phyloP scores from a whole-genome alignment of 2,113 vertebrate species.

The Mystacornis crossleyi region DNA sequence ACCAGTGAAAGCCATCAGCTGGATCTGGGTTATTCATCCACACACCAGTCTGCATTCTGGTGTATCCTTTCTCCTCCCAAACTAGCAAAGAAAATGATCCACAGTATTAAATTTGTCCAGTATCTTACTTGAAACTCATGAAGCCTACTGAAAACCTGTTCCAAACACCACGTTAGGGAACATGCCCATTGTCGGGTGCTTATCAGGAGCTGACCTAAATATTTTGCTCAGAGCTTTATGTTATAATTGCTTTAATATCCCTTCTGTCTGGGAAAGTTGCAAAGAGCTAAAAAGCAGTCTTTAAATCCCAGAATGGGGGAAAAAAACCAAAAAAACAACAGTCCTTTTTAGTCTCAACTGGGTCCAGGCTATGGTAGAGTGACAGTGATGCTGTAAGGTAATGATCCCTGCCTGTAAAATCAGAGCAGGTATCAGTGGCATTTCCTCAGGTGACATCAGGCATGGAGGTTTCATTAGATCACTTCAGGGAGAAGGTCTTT shows the following conservation, averaged over 20 bases:
- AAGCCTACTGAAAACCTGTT: not conserved
- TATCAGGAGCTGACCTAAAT: not conserved
- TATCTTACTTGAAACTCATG: not conserved
- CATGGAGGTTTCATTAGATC: not conserved
- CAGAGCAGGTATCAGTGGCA: not conserved
- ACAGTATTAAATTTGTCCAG: not conserved
- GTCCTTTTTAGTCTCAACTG: not conserved
- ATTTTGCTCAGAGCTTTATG: not conserved
- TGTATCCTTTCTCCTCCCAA: not conserved
- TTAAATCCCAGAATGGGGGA: not conserved
- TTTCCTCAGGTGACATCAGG: not conserved
- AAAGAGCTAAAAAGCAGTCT: not conserved
- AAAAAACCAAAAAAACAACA: not conserved
- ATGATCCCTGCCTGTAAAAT: not conserved
- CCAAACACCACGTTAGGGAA: not conserved
- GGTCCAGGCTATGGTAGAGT: not conserved
- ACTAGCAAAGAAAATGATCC: not conserved
- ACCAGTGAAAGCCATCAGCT: not conserved
- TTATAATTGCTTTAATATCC: not conserved
- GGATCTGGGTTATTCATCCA: not conserved
- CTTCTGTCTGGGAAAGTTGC: not conserved
- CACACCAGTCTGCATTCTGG: not conserved
- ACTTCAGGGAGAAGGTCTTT: not conserved
- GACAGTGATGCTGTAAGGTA: not conserved
- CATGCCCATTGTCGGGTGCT: not conserved